These are phyloP conservation scores for Schizaphis graminum DNA, from an alignment of 2,888 invertebrate species.

Conservation along the genomic window DNA sequence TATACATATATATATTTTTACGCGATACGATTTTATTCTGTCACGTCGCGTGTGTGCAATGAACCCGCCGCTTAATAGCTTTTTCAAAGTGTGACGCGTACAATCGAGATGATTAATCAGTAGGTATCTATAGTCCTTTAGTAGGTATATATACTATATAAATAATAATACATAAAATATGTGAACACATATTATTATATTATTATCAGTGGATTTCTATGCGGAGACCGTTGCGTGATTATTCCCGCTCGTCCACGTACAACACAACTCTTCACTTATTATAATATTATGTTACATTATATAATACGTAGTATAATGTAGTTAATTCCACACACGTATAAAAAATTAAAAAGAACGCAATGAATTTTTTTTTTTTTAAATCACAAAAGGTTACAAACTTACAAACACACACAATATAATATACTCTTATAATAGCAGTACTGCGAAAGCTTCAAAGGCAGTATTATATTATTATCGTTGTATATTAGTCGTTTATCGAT, in stretches of 20 bases:
- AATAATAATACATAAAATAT: too few species aligned
- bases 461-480: not conserved
- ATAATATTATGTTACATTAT: not conserved
- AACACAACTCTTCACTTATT: not conserved
- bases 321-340: not conserved
- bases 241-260: not conserved
- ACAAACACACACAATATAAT: not conserved
- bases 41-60: conserved; percentile 31
- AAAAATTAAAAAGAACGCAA: not conserved
- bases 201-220: conserved; percentile 19
- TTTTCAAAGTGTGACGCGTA: conserved; percentile 16
- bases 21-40: not conserved
- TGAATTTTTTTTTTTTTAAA: not conserved
- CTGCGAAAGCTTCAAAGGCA: not conserved
- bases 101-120: not conserved
- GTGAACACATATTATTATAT: not conserved
- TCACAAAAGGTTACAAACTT: not conserved
- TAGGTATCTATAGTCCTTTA: not conserved
- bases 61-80: not conserved
- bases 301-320: not conserved
- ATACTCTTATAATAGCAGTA: not conserved
- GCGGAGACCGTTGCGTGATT: conserved; percentile 9
- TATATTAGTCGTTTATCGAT: conserved; percentile 32
- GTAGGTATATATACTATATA: not conserved
- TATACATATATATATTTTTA: not conserved